These are phyloP conservation scores for Xiphydria camelus DNA, from an alignment of 2,888 invertebrate species.

Conservation along the genomic window DNA sequence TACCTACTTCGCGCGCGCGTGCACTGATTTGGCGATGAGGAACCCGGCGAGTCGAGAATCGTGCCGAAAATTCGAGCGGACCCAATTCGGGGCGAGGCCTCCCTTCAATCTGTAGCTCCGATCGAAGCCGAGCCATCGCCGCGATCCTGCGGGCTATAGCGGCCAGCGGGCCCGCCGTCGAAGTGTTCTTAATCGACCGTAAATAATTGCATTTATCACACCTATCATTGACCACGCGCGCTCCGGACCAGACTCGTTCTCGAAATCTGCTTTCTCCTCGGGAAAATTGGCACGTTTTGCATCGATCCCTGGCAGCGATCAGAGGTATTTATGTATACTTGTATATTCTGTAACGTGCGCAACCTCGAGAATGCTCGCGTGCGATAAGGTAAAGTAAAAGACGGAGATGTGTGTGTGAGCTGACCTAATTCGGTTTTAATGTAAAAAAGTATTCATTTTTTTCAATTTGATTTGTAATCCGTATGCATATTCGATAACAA, in stretches of 20 bases:
- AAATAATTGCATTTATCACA: conserved; percentile 58
- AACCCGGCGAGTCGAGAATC: conserved; percentile 42
- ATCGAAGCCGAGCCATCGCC: conserved; percentile 32
- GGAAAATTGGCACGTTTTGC: conserved; percentile 42
- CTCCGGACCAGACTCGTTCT: conserved; percentile 34
- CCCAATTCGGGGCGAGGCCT: conserved; percentile 29
- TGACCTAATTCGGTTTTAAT: no score
- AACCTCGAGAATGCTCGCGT: no score
- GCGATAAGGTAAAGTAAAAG: no score
- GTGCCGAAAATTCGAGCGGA: conserved; percentile 51
- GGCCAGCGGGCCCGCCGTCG: conserved; percentile 18
- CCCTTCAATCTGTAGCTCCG: conserved; percentile 39
- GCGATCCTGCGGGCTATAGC: conserved; percentile 13
- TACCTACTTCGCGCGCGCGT: no score
- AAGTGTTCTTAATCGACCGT: conserved; percentile 56
- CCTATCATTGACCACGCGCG: conserved; percentile 52
- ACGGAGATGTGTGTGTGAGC: no score
- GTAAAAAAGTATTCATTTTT: no score
- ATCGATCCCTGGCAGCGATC: no score
- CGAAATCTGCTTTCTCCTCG: conserved; percentile 42
- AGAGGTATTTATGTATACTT: no score
- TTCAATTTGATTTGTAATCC: no score
- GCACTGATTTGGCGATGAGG: conserved; percentile 36
- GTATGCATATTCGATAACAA: no score
- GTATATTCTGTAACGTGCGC: no score